A percentile compares a stretch with the other conserved stretches of the same genome.
Conservation (phyloP, 2,113 vertebrate genomes). For the Thymallus thymallus region DNA sequence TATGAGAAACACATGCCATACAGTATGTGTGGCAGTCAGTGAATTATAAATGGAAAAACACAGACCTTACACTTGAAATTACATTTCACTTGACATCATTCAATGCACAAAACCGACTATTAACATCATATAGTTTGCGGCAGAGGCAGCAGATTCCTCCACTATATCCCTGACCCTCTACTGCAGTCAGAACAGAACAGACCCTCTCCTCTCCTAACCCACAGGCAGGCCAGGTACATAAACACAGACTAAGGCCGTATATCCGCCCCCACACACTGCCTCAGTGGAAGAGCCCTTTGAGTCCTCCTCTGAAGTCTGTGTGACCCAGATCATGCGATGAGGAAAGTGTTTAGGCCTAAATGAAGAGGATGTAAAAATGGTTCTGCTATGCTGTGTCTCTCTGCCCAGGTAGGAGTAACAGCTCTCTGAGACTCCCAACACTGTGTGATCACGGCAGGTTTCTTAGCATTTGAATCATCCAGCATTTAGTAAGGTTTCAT, state of each 20-base stretch:
- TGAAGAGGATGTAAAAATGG: neutral
- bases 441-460: too few relatives aligned
- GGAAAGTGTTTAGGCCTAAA: neutral
- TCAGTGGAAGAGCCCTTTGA: neutral
- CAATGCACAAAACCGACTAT: neutral
- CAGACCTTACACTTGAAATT: neutral
- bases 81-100: neutral
- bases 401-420: neutral
- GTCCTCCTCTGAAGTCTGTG: neutral
- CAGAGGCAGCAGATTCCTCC: neutral
- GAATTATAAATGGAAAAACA: neutral
- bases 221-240: too few relatives aligned
- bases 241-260: too few relatives aligned
- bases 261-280: too few relatives aligned
- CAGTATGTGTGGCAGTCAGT: neutral
- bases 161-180: constrained; percentile 21
- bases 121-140: neutral
- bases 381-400: neutral
- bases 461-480: too few relatives aligned
- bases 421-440: too few relatives aligned
- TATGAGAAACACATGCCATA: neutral
- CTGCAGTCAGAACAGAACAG: neutral
- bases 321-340: neutral
- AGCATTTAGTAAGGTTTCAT: neutral
- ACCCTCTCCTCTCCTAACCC: too few relatives aligned